phyloP scores from a whole-genome alignment of 2,113 vertebrate genomes.

The Phoxinus phoxinus region DNA sequence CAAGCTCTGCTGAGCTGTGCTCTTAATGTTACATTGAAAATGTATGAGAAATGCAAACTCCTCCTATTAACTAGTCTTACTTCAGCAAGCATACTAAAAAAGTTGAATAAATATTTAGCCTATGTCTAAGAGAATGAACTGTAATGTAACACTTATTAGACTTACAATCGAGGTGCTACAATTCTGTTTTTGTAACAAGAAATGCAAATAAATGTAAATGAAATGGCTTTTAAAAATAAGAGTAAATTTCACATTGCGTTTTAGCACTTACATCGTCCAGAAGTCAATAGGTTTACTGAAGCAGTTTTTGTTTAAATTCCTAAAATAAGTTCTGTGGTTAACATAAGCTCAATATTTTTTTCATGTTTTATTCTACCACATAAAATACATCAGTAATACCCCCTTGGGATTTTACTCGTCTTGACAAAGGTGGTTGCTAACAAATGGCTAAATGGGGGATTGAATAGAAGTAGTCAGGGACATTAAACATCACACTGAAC shows the following conservation, averaged over 20 bases:
- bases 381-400: no score
- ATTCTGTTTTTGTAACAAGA: not conserved
- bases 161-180: not conserved
- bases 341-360: not conserved
- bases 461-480: no score
- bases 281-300: not conserved
- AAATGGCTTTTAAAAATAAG: not conserved
- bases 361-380: not conserved
- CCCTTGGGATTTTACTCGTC: not conserved
- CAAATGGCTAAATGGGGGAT: not conserved
- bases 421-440: not conserved
- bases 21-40: not conserved
- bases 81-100: slow-evolving; percentile 3
- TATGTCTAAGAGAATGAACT: not conserved
- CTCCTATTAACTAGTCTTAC: slow-evolving; percentile 39
- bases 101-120: not conserved
- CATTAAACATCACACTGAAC: no score
- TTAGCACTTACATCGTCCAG: not conserved
- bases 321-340: not conserved
- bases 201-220: not conserved
- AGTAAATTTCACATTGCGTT: not conserved
- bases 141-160: not conserved
- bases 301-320: not conserved
- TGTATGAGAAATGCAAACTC: not conserved
- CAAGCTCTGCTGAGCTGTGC: not conserved